Percentiles rank a stretch among this genome's conserved stretches.
Conservation (phyloP, 2,113 vertebrate species). For the Pelodiscus sinensis region DNA sequence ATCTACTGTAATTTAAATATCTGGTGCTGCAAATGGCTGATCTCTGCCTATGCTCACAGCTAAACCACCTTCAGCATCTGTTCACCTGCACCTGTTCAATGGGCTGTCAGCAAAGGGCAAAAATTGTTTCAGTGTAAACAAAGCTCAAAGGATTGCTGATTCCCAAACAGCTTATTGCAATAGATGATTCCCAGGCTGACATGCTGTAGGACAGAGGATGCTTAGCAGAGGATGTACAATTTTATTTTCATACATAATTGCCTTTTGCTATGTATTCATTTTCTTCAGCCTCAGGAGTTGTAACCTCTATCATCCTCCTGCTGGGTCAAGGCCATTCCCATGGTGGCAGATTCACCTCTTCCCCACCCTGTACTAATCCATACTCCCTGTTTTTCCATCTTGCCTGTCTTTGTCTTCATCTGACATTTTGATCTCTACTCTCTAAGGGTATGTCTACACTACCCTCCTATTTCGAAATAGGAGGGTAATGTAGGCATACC, state of each 20-base stretch:
- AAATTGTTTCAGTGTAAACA: background rate
- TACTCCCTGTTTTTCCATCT: background rate
- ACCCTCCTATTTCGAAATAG: too few species aligned
- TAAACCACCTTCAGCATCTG: background rate
- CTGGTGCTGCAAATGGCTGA: background rate
- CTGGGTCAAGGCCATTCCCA: background rate
- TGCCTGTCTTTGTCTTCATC: background rate
- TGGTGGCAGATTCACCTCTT: background rate
- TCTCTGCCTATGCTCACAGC: background rate
- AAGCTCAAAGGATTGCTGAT: background rate
- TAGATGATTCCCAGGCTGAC: background rate
- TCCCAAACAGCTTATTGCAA: background rate
- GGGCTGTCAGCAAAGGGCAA: background rate
- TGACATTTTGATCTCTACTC: background rate
- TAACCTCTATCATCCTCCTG: background rate
- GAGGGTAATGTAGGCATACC: too few species aligned
- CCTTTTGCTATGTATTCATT: background rate
- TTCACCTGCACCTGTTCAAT: background rate
- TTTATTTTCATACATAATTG: background rate
- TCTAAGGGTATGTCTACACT: too few species aligned
- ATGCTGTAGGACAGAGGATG: background rate
- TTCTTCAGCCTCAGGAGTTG: background rate
- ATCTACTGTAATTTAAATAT: background rate
- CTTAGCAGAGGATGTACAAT: background rate
- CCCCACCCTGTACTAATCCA: background rate